Base-by-base conservation (phyloP, 2,888 invertebrate genomes). In the Unio pictorum region DNA sequence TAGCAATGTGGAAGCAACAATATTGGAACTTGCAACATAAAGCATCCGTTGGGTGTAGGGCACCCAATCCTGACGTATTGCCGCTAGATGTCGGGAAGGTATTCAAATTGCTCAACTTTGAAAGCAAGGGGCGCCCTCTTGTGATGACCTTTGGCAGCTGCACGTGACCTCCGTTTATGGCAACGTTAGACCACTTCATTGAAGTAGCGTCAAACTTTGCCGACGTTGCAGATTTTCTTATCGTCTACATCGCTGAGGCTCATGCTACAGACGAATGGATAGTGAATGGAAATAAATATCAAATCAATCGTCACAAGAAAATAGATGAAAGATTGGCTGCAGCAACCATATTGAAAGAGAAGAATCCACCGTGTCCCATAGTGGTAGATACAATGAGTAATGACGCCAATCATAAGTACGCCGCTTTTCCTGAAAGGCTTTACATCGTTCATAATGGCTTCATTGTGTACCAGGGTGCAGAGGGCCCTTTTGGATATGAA, bases 111-210 rank as follows among this genome's bases (percentile, higher is more conserved):
- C 68, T 81, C 18, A 72, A 74, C 59, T 74, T 77, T 67, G 75
- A 76, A 70, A 81, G 66, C 45, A n/a, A 65, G 17, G 81, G 74
- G 1, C 73, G 87, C 11, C 86, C 86, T 34, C 80, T 88, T 59
- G 81, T 87, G 18, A 67, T 88, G 18, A 85, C 84, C 75, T 87
- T 88, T 63, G 88, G 88, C 30, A 87, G 87, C 74, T 86, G 87
- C 69, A 83, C 83, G 72, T 88, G 87, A 87, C 85, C 84, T 18
- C 86, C 87, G 65, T 87, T 85, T 72, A 78, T 86, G 79, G 82
- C 73, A 55, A 82, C 81, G 75, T 81, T 87, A 71, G 77, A 73
- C 67, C 69, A 72, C 61, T 84, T 86, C 72, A 77, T 78, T 45
- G 67, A 77, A 68, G 64, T 86, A 66, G 79, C 83, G 58, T 72